phyloP scores from a whole-genome alignment of 92 coral and sea anemone species.

The Epizoanthus ramosus region DNA sequence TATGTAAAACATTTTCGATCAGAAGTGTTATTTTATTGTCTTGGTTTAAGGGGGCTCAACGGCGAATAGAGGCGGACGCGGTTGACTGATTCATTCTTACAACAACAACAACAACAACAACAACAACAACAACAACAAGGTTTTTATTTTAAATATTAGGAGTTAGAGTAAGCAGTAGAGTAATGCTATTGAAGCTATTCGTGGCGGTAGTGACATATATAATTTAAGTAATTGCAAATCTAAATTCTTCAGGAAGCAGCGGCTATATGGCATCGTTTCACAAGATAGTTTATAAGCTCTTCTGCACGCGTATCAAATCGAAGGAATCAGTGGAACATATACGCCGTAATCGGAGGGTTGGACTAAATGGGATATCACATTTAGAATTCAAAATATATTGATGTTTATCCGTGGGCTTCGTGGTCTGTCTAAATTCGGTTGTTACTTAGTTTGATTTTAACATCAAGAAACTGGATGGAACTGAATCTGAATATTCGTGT shows the following conservation, averaged over 20 bases:
- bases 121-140: no score
- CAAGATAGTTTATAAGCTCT: background rate
- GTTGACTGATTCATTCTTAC: no score
- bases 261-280: background rate
- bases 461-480: constrained; percentile 25
- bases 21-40: no score
- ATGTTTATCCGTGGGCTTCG: constrained; percentile 41
- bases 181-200: no score
- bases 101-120: no score
- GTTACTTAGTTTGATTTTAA: background rate
- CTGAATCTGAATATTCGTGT: constrained; percentile 12
- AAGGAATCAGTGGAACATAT: constrained; percentile 34
- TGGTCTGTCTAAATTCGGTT: constrained; percentile 29
- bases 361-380: constrained; percentile 39
- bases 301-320: background rate
- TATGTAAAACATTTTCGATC: no score
- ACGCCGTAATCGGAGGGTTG: constrained; percentile 32
- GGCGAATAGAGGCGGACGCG: background rate
- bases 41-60: no score
- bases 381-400: constrained; percentile 37
- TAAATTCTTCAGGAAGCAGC: background rate
- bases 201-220: no score
- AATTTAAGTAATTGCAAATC: no score
- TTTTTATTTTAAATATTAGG: no score
- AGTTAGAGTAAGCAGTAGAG: no score